Base-by-base conservation (phyloP, 2,113 vertebrate species). In the Astur gentilis region DNA sequence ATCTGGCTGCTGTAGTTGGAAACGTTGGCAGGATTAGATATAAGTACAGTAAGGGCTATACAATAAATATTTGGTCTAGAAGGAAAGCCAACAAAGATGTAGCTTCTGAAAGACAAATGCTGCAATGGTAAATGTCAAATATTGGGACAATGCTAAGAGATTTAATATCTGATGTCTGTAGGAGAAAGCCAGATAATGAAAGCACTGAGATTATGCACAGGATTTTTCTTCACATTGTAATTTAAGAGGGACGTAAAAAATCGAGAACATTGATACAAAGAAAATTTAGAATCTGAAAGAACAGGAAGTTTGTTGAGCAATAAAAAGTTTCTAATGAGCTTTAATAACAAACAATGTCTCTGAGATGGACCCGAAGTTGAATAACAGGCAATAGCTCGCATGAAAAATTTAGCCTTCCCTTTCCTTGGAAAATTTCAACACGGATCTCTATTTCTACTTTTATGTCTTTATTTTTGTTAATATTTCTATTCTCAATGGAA, bases 51-150 rank as follows among this genome's bases (percentile, higher is more conserved):
- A 80, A 85, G 66, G 50, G 16, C 19, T 91, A 36, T 90, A 62
- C 57, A 94, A 94, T 97, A 97, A 98, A 97, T 96, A 97, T 96
- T 97, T 96, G 60, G 91, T 96, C 73, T 91, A 77, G 44, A 94
- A 92, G 82, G 57, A 90, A 97, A 97, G 75, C 94, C 83, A 97
- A 94, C 95, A 97, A 93, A 97, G 92, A 95, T 93, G 87, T 94
- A 95, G 84, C 71, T 89, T 77, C 50, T 88, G 67, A 93, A 96
- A 95, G 81, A 85, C 80, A 93, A 95, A 86, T 86, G 84, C 38
- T 91, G 34, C 60, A 73, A 62, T 81, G 71, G 55, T 90, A 96
- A 97, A 93, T 96, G 94, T 88, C 94, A 94, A 94, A 94, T 95
- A 94, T 61, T 70, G 23, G 64, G 66, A 80, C 34, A 90, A 90